Conservation (phyloP, 2,113 vertebrate species). For the Tetrax tetrax region DNA sequence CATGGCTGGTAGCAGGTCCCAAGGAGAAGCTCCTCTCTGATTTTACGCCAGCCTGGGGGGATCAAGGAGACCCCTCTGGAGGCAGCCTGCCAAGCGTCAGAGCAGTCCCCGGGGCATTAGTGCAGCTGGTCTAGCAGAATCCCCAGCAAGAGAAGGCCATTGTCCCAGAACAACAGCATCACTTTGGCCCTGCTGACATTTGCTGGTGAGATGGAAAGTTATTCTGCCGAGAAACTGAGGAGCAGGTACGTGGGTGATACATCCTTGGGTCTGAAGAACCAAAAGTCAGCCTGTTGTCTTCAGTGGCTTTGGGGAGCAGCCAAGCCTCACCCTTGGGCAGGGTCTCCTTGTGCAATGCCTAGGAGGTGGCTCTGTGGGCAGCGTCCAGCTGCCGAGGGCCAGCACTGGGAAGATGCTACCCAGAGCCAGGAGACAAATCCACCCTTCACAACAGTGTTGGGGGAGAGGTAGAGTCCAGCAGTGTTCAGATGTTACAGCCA, state of each 20-base stretch:
- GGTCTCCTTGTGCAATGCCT: neutral
- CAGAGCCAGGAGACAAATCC: neutral
- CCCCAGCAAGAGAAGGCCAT: rapidly evolving
- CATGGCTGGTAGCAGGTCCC: neutral
- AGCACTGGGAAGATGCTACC: neutral
- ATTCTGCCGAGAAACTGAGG: neutral
- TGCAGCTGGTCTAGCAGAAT: neutral
- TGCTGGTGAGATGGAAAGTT: neutral
- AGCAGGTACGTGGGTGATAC: rapidly evolving
- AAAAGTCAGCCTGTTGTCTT: neutral
- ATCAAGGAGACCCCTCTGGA: neutral
- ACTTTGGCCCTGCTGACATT: neutral
- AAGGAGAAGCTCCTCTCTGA: neutral
- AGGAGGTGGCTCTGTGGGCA: neutral
- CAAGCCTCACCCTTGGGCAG: neutral
- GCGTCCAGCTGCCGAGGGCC: neutral
- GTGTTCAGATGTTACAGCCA: neutral
- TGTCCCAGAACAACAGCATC: neutral
- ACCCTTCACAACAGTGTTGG: neutral
- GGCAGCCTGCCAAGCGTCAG: neutral
- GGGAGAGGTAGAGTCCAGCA: neutral
- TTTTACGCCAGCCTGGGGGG: neutral
- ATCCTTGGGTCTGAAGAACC: neutral
- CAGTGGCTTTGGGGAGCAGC: neutral
- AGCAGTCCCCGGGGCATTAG: neutral